These are phyloP conservation scores for Naja naja DNA, from an alignment of 2,113 vertebrate species.

Conservation along the genomic window DNA sequence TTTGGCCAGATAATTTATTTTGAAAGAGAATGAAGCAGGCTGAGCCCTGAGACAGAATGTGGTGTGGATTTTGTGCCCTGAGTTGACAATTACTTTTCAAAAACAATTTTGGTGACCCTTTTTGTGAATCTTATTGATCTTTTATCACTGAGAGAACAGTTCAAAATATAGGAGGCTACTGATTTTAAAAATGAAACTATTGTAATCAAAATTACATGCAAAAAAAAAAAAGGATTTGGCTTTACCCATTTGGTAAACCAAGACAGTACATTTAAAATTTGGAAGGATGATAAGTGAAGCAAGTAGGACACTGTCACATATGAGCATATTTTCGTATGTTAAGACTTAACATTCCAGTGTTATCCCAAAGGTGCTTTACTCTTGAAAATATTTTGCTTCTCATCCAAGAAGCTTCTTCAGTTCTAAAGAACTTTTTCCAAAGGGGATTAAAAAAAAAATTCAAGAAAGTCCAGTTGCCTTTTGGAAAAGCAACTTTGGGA, in stretches of 20 bases:
- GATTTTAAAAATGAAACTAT: neutral
- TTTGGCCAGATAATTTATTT: neutral
- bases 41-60: neutral
- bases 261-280: neutral
- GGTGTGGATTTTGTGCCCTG: neutral
- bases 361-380: neutral
- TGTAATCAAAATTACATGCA: neutral
- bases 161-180: neutral
- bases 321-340: neutral
- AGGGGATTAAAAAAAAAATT: neutral
- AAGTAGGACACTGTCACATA: neutral
- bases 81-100: neutral
- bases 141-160: neutral
- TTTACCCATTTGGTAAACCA: neutral
- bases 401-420: neutral
- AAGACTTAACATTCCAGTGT: neutral
- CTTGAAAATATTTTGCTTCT: neutral
- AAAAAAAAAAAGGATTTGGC: neutral
- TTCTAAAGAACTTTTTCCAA: neutral
- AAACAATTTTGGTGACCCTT: neutral
- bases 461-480: neutral
- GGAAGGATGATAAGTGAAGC: neutral
- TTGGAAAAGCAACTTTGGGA: neutral
- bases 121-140: neutral
- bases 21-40: neutral